These are phyloP conservation scores for Pachyramphus minor DNA, from an alignment of 2,113 vertebrate species.

Conservation along the genomic window DNA sequence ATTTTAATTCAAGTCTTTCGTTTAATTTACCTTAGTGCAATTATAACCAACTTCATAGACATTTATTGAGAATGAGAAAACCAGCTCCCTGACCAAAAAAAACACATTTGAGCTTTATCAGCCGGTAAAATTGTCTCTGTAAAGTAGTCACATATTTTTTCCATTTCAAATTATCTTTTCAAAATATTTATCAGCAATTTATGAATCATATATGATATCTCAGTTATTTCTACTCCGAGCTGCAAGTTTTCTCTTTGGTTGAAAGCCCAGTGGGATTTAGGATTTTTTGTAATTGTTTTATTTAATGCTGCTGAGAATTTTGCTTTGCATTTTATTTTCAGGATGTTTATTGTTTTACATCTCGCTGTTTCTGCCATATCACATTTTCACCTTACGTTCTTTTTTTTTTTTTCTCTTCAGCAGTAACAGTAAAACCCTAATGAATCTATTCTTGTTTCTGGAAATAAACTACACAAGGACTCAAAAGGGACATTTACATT, in stretches of 20 bases:
- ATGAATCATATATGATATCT: background rate
- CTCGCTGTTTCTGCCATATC: background rate
- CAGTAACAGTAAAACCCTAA: background rate
- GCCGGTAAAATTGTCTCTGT: background rate
- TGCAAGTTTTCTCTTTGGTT: background rate
- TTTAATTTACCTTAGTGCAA: background rate
- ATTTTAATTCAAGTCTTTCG: background rate
- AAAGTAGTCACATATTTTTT: background rate
- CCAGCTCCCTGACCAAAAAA: background rate
- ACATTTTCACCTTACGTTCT: background rate
- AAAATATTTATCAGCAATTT: background rate
- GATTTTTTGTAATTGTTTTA: background rate
- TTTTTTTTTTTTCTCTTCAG: background rate
- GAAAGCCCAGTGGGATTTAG: background rate
- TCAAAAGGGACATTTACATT: background rate
- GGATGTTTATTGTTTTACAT: background rate
- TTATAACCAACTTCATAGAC: background rate
- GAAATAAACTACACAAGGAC: background rate
- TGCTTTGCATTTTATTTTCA: background rate
- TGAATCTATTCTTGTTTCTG: background rate
- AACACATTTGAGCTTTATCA: background rate
- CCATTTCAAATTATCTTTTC: background rate
- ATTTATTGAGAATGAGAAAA: background rate
- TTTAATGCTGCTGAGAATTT: background rate
- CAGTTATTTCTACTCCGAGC: background rate